Percentiles rank a stretch among this genome's conserved stretches.
Conservation (phyloP, 2,113 vertebrate genomes). For the Spea multiplicata region DNA sequence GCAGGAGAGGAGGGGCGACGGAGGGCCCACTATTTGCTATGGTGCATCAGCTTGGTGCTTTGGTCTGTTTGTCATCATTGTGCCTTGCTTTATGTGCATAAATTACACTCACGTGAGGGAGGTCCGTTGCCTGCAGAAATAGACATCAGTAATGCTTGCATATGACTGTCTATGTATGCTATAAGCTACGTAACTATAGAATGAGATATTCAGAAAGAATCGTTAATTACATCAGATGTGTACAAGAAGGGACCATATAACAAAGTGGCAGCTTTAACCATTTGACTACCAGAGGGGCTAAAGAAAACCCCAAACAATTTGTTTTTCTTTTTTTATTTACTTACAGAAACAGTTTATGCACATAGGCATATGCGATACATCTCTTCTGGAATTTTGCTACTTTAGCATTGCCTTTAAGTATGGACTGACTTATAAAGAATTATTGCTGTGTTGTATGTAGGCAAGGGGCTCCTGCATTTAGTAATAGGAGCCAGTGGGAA, state of each 20-base stretch:
- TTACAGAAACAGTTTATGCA: neutral
- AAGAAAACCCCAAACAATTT: neutral
- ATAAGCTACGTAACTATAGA: too few relatives aligned
- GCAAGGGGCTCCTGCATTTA: slow-evolving; percentile 41
- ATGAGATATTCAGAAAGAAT: too few relatives aligned
- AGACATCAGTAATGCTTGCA: too few relatives aligned
- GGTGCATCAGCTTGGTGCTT: neutral
- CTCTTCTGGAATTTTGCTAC: neutral
- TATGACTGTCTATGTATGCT: too few relatives aligned
- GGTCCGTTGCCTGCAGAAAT: too few relatives aligned
- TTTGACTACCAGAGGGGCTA: too few relatives aligned
- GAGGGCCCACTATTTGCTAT: neutral
- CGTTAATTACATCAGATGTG: too few relatives aligned
- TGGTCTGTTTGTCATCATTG: too few relatives aligned
- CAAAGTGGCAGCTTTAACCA: too few relatives aligned
- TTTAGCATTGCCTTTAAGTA: neutral
- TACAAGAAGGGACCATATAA: too few relatives aligned
- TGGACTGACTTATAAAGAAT: neutral
- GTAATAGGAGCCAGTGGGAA: slow-evolving; percentile 67
- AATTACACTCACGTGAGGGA: too few relatives aligned
- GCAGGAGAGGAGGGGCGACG: neutral
- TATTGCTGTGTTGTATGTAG: neutral
- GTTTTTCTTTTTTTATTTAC: neutral
- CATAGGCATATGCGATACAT: neutral
- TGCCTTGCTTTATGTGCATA: too few relatives aligned